phyloP scores from a whole-genome alignment of 2,797 vertebrate genomes.

The Coccyzus lansbergi region DNA sequence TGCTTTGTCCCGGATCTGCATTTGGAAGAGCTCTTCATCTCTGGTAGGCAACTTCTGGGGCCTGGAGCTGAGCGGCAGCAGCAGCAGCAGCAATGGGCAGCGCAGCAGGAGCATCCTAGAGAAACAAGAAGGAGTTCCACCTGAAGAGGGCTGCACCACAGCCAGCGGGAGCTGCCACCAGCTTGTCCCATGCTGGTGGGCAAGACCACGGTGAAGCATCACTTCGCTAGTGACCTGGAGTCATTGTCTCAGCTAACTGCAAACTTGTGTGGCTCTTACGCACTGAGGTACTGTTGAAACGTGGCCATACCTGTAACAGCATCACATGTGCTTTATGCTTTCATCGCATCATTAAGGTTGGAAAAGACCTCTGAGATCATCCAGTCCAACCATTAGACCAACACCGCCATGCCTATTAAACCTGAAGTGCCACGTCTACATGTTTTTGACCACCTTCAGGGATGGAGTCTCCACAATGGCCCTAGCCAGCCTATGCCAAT shows the following conservation, averaged over 20 bases:
- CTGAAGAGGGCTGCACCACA: neutral
- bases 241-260: neutral
- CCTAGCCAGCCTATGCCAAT: too few species aligned
- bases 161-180: neutral
- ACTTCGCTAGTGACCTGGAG: rapidly evolving
- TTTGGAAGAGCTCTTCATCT: constrained; percentile 97
- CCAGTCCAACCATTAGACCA: too few species aligned
- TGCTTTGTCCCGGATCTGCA: constrained; percentile 94
- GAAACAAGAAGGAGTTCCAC: neutral
- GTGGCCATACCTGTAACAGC: rapidly evolving
- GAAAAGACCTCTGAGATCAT: too few species aligned
- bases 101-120: constrained; percentile 86
- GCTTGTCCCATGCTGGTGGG: neutral
- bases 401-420: too few species aligned
- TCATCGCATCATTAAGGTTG: too few species aligned
- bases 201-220: rapidly evolving
- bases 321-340: rapidly evolving
- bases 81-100: constrained; percentile 74
- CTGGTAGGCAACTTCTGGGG: constrained; percentile 95
- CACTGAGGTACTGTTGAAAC: neutral
- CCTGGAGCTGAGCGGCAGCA: constrained; percentile 76
- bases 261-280: neutral
- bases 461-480: too few species aligned
- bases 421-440: too few species aligned
- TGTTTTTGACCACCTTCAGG: too few species aligned